Percentiles rank a stretch among this genome's conserved stretches.
Evolutionary conservation across 2,888 invertebrate genomes (phyloP).

Genomic region (Chaetogeoica ovagalla): DNA sequence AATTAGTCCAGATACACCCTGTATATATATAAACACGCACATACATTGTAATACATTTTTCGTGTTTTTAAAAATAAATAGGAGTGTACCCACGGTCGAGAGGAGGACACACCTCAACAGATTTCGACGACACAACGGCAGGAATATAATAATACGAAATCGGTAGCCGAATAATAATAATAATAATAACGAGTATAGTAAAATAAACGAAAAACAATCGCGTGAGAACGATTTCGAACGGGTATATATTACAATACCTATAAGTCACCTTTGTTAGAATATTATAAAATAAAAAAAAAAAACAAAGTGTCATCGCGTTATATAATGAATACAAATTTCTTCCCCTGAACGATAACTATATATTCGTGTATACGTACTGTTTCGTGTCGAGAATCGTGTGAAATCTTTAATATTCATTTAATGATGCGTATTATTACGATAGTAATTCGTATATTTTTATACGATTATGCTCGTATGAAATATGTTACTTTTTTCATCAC

Average conservation of each 20-base stretch:
- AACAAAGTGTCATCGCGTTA: neutral
- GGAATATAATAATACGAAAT: constrained; percentile 29
- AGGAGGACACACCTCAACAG: constrained; percentile 35
- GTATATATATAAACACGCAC: too few species aligned
- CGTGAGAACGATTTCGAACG: constrained; percentile 33
- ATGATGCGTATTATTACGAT: too few species aligned
- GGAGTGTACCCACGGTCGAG: constrained; percentile 21
- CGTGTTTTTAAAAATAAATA: neutral
- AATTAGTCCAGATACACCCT: too few species aligned
- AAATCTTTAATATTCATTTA: neutral
- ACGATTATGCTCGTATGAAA: too few species aligned
- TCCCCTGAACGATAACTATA: neutral
- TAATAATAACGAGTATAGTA: too few species aligned
- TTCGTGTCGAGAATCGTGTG: neutral
- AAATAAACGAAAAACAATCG: constrained; percentile 16
- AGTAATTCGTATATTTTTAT: too few species aligned
- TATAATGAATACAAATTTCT: constrained; percentile 27
- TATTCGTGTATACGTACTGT: neutral
- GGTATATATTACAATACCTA: too few species aligned
- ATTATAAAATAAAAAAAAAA: constrained; percentile 6
- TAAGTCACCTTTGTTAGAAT: constrained; percentile 1
- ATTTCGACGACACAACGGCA: constrained; percentile 35
- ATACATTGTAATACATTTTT: constrained; percentile 10
- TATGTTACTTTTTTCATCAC: too few species aligned
- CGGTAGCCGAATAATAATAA: constrained; percentile 23